phyloP scores from a whole-genome alignment of 2,888 invertebrate genomes.

The Drosophila bunnanda region DNA sequence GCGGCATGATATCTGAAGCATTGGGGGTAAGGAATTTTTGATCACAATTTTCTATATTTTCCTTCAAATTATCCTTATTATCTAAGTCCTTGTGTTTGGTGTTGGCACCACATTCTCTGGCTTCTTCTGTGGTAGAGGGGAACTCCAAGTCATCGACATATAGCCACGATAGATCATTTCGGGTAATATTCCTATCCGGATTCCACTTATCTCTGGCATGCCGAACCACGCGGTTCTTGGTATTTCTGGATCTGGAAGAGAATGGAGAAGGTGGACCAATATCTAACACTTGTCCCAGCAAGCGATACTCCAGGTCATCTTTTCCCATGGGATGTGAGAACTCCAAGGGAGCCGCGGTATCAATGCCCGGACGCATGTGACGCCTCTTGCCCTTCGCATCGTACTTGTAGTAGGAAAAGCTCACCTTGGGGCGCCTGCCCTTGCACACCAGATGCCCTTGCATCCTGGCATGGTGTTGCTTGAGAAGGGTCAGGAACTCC shows the following conservation, averaged over 20 bases:
- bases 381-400: constrained; percentile 21
- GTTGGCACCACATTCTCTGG: background rate
- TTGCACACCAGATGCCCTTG: background rate
- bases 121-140: background rate
- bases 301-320: background rate
- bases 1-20: background rate
- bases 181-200: background rate
- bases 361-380: constrained; percentile 44
- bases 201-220: too few species aligned
- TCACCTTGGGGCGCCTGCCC: background rate
- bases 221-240: background rate
- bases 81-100: background rate
- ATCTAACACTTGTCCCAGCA: too few species aligned
- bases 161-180: background rate
- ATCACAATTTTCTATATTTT: background rate
- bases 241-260: background rate
- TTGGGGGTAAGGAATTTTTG: too few species aligned
- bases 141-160: background rate
- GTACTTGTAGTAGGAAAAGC: constrained; percentile 39
- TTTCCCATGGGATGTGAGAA: constrained; percentile 6
- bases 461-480: constrained; percentile 11
- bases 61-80: background rate
- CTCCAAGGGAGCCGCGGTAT: constrained; percentile 43
- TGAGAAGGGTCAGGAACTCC: constrained; percentile 32
- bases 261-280: background rate